Evolutionary conservation across 2,888 invertebrate genomes (phyloP).

Genomic region (Aspidiotus destructor): DNA sequence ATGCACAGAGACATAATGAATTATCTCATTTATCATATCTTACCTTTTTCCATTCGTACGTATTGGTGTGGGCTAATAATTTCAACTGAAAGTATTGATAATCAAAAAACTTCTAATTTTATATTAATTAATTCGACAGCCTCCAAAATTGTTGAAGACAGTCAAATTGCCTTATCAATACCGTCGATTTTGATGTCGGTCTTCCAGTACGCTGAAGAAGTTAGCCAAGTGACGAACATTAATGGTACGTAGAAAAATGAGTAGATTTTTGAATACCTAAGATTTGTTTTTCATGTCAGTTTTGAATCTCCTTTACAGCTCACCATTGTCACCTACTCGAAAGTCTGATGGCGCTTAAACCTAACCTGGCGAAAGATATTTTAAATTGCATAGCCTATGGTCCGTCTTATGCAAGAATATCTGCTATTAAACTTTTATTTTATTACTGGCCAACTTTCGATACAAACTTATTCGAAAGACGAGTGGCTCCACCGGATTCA

Average conservation of each 20-base stretch:
- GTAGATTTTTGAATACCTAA: background rate
- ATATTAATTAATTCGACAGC: constrained; percentile 35
- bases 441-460: constrained; percentile 99
- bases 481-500: constrained; percentile 49
- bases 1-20: constrained; percentile 92
- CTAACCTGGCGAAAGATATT: constrained; percentile 81
- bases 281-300: background rate
- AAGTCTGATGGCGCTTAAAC: constrained; percentile 88
- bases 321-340: constrained; percentile 95
- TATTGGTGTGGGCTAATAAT: constrained; percentile 37
- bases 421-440: constrained; percentile 91
- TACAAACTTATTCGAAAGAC: constrained; percentile 81
- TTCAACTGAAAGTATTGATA: background rate
- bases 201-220: constrained; percentile 69
- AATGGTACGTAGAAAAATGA: constrained; percentile 6
- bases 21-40: constrained; percentile 85
- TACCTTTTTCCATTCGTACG: constrained; percentile 91
- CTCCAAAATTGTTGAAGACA: constrained; percentile 65
- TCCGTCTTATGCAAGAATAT: constrained; percentile 82
- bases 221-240: constrained; percentile 17
- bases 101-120: no score
- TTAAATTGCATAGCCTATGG: constrained; percentile 94
- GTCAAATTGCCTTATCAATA: constrained; percentile 72
- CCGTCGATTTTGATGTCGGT: constrained; percentile 95
- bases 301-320: constrained; percentile 48